Evolutionary conservation across 2,797 vertebrate species (phyloP).

Genomic region (Odontamblyopus lacepedii): DNA sequence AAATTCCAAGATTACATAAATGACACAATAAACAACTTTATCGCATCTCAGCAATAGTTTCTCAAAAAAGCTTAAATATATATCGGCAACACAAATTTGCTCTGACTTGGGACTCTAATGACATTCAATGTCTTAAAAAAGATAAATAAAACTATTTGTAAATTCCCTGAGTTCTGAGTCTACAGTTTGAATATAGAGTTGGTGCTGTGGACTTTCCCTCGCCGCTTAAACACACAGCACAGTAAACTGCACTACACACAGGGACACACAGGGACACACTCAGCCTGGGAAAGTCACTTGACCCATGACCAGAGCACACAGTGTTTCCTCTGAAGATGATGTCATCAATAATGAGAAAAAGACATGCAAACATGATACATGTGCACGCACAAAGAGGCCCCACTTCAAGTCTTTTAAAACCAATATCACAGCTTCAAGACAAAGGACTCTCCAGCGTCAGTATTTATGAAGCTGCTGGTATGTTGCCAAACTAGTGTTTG

Average conservation of each 20-base stretch:
- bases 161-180: neutral
- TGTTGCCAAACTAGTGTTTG: conserved; percentile 63
- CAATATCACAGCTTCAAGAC: conserved; percentile 21
- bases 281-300: conserved; percentile 78
- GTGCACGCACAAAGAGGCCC: conserved; percentile 10
- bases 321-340: conserved; percentile 71
- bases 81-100: neutral
- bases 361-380: conserved; percentile 34
- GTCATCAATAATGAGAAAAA: conserved; percentile 71
- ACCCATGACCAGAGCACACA: conserved; percentile 68
- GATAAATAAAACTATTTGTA: conserved; percentile 2
- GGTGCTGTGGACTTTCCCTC: conserved; percentile 63
- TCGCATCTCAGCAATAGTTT: neutral
- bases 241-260: conserved; percentile 50
- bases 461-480: conserved; percentile 52
- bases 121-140: conserved; percentile 31
- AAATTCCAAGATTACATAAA: neutral
- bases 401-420: conserved; percentile 24
- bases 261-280: conserved; percentile 68
- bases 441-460: conserved; percentile 34
- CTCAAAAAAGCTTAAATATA: neutral
- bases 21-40: neutral
- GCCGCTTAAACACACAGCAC: conserved; percentile 25
- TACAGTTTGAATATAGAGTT: conserved; percentile 17
- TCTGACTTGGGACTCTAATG: neutral